These are phyloP conservation scores for Acyrthosiphon pisum DNA, from an alignment of 1,140 invertebrate species.

Conservation along the genomic window DNA sequence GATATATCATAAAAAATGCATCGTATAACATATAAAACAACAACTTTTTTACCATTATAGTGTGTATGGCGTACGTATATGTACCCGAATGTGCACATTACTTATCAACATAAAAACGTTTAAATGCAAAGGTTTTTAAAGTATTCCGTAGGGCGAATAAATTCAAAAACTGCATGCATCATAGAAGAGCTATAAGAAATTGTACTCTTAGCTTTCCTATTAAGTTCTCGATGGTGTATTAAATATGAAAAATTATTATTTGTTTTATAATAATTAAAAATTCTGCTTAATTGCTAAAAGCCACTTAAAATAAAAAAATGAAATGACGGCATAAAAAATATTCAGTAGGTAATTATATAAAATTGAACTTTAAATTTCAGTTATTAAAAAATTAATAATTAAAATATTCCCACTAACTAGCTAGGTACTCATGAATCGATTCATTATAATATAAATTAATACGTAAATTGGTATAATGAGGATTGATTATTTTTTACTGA, in stretches of 20 bases:
- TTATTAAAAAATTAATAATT: conserved; percentile 11
- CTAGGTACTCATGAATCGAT: neutral
- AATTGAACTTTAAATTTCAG: neutral
- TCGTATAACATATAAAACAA: neutral
- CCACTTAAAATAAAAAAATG: neutral
- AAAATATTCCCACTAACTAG: neutral
- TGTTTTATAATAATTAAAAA: neutral
- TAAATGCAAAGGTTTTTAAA: neutral
- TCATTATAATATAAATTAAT: neutral
- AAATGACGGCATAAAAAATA: neutral
- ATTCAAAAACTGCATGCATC: neutral
- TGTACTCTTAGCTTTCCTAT: neutral
- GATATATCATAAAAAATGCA: conserved; percentile 28
- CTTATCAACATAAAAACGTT: conserved; percentile 25
- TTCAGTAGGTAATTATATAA: neutral
- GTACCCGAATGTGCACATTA: conserved; percentile 4
- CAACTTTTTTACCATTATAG: conserved; percentile 26
- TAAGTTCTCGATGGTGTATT: neutral
- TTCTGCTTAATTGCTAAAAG: neutral
- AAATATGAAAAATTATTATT: neutral
- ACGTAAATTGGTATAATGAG: neutral
- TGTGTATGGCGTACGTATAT: neutral
- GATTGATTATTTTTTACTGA: neutral
- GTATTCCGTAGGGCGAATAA: neutral
- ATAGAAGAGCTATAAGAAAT: neutral